phyloP scores from a whole-genome alignment of 2,888 invertebrate genomes.

The Seira musarum region DNA sequence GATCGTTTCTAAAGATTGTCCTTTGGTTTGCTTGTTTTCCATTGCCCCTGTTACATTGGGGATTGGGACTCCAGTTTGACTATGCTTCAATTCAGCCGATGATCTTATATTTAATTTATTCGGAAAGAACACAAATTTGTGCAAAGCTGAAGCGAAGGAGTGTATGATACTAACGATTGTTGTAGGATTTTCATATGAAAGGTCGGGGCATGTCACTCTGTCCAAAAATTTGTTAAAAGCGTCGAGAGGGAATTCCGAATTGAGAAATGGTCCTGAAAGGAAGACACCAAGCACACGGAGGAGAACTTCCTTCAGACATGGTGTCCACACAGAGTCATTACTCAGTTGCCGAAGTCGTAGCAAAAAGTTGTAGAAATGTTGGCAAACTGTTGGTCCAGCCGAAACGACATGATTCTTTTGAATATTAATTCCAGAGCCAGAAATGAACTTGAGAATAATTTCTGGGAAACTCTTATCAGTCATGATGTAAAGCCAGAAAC shows the following conservation, averaged over 20 bases:
- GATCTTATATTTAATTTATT: constrained; percentile 67
- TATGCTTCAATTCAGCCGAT: constrained; percentile 51
- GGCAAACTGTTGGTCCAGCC: constrained; percentile 84
- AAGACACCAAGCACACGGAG: constrained; percentile 65
- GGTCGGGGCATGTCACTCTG: constrained; percentile 79
- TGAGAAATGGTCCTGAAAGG: constrained; percentile 71
- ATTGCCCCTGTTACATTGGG: neutral
- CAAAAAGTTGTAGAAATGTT: constrained; percentile 81
- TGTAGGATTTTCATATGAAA: constrained; percentile 80
- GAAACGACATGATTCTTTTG: constrained; percentile 66
- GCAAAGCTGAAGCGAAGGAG: constrained; percentile 74
- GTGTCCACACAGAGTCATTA: constrained; percentile 66
- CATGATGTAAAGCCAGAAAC: constrained; percentile 70
- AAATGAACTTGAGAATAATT: constrained; percentile 79
- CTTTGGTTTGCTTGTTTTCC: constrained; percentile 57
- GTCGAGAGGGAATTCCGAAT: constrained; percentile 78
- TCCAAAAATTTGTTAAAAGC: constrained; percentile 83
- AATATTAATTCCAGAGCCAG: constrained; percentile 77
- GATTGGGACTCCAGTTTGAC: neutral
- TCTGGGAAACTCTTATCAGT: constrained; percentile 67
- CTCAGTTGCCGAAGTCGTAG: constrained; percentile 78
- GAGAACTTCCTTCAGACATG: constrained; percentile 67
- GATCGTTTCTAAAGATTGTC: constrained; percentile 65
- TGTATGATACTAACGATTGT: constrained; percentile 83
- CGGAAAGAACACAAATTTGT: constrained; percentile 67